Evolutionary conservation across 2,797 vertebrate species (phyloP), one percentile per base, ranked within the genome.

Genomic region (Lophotriccus pileatus): DNA sequence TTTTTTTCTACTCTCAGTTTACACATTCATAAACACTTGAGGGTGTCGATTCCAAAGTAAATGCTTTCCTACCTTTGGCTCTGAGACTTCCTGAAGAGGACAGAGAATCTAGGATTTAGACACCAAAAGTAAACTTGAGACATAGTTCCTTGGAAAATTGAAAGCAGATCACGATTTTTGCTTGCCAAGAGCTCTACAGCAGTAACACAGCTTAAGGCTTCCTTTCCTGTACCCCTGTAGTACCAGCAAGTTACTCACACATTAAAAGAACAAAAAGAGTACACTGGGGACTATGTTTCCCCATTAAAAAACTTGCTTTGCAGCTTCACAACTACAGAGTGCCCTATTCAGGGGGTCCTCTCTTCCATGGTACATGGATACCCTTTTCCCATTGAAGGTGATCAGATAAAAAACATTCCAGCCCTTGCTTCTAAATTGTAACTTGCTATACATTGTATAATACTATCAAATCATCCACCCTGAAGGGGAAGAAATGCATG

Each of bases 361-460:
- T 46, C 77, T 59, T 84, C 82, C 80, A 83, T 58, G 47, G 39
- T 43, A 79, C 47, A 37, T 52, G 53, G 95, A 95, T 89, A 96
- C 12, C 14, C 44, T 34, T 43, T 70, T 87, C 47, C 74, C 79
- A n/a, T 37, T 86, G 58, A 84, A 69, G 17, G 58, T 36, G 34
- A 92, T 69, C 92, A 95, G 74, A 68, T 5, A 6, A 72, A 77
- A 96, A 49, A 72, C 59, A 63, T 27, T 89, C 78, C 84, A 92
- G 76, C 76, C 82, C 47, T 91, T 86, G 67, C 52, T 73, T 94
- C 91, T 76, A 95, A 90, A 93, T 74, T 97, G 73, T 60, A 94
- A 95, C 95, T 97, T 96, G 75, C 86, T 76, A 90, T 60, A 93
- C 62, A 93, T 80, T 93, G 34, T 66, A 96, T 56, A 96, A 34